Conservation (phyloP, 2,797 vertebrate species). For the Novumbra hubbsi region DNA sequence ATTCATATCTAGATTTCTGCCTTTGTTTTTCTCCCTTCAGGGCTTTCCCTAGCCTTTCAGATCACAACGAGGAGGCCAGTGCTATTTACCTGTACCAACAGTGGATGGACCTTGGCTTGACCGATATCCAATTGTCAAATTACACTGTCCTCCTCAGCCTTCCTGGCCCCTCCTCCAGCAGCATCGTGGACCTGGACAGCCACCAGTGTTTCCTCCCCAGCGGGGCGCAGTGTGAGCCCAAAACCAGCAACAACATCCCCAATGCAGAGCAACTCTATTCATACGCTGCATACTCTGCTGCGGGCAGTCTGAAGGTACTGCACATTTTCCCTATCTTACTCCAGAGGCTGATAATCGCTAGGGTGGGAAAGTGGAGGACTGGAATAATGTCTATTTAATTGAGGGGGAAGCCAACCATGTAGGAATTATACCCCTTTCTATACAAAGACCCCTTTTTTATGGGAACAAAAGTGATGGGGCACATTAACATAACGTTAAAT, state of each 20-base stretch:
- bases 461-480: too few species aligned
- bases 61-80: conserved; percentile 71
- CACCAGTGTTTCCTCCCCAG: conserved; percentile 85
- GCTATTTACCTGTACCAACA: conserved; percentile 76
- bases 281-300: conserved; percentile 89
- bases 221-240: conserved; percentile 78
- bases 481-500: too few species aligned
- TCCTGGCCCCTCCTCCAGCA: conserved; percentile 81
- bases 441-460: too few species aligned
- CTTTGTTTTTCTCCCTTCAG: conserved; percentile 56
- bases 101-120: conserved; percentile 86
- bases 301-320: conserved; percentile 84
- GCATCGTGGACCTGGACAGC: conserved; percentile 75
- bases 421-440: too few species aligned
- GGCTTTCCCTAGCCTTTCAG: conserved; percentile 71
- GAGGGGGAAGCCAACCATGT: too few species aligned
- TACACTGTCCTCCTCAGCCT: conserved; percentile 85
- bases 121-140: conserved; percentile 84
- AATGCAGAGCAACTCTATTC: conserved; percentile 65
- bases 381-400: too few species aligned
- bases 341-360: neutral
- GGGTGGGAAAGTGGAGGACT: too few species aligned
- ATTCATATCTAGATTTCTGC: neutral
- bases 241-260: conserved; percentile 35
- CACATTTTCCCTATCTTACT: neutral